Conservation (phyloP, 1,140 invertebrate genomes). For the Littorina saxatilis region DNA sequence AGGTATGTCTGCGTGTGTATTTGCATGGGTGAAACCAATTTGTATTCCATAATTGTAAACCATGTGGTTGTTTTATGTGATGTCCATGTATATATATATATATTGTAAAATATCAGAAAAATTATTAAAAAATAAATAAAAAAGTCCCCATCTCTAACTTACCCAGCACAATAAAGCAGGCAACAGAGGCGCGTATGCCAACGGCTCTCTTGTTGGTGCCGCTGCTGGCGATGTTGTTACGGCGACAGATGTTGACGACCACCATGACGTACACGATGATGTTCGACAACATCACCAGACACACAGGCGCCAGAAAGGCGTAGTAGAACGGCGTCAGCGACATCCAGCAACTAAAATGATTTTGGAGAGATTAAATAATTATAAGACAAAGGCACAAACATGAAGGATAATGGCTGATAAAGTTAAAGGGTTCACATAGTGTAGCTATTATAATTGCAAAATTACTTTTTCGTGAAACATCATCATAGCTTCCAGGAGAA, state of each 20-base stretch:
- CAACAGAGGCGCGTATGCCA: constrained; percentile 72
- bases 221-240: constrained; percentile 49
- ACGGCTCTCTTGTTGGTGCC: constrained; percentile 59
- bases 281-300: constrained; percentile 71
- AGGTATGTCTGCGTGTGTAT: too few species aligned
- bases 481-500: too few species aligned
- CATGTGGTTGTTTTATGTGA: too few species aligned
- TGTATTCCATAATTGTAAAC: too few species aligned
- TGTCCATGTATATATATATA: too few species aligned
- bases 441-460: constrained; percentile 7
- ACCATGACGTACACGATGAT: constrained; percentile 73
- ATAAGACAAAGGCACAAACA: too few species aligned
- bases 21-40: too few species aligned
- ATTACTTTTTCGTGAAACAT: neutral
- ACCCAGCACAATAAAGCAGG: constrained; percentile 74
- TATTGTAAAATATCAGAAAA: too few species aligned
- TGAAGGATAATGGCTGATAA: too few species aligned
- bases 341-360: constrained; percentile 76
- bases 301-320: constrained; percentile 72
- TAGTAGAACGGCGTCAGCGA: constrained; percentile 69
- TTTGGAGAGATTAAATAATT: too few species aligned
- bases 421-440: too few species aligned
- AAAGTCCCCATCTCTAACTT: constrained; percentile 12
- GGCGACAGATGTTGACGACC: constrained; percentile 65
- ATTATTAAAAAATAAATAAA: too few species aligned